Evolutionary conservation across 2,113 vertebrate genomes (phyloP), one percentile per base, ranked within the genome.

Genomic region (Caracal caracal): DNA sequence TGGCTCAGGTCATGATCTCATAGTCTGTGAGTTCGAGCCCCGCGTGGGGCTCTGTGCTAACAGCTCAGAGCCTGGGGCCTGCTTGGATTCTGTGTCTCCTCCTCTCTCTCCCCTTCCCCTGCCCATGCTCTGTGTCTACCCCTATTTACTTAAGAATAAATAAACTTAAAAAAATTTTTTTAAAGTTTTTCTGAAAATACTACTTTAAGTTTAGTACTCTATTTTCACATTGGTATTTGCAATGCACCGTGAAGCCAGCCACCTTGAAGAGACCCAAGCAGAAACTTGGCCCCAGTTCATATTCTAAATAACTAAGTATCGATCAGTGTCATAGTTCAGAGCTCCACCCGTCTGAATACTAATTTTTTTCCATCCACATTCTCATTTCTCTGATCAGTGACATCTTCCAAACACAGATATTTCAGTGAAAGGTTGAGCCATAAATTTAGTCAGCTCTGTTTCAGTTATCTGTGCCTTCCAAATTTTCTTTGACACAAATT

Each of bases 351-450:
- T 80, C 49, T 83, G 65, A 49, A 40, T 9, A 6, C 22, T 85
- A 30, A 59, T 85, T 95, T 47, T 47, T 86, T 66, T 76, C 95
- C 95, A 88, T 70, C 89, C 59, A 85, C 53, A 87, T 22, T 95
- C 19, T 68, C 61, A 80, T 96, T 83, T 94, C 93, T 90, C 53
- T 33, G 33, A 63, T 92, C 16, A 81, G 13, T 90, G 70, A 96
- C 70, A 40, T 82, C 78, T 97, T 91, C 40, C 80, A 96, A 97
- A 96, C 93, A 59, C 49, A 94, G 86, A 92, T 65, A 88, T 90
- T 95, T 92, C 43, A 49, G 78, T 59, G 90, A 95, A 66, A 59
- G 63, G 17, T 9, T 85, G 85, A 97, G 26, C 94, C 79, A 81
- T 82, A 78, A 4, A 61, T 94, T 84, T 80, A 90, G 17, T 43